Base-by-base conservation (phyloP, 2,113 vertebrate species). In the Phoxinus phoxinus region DNA sequence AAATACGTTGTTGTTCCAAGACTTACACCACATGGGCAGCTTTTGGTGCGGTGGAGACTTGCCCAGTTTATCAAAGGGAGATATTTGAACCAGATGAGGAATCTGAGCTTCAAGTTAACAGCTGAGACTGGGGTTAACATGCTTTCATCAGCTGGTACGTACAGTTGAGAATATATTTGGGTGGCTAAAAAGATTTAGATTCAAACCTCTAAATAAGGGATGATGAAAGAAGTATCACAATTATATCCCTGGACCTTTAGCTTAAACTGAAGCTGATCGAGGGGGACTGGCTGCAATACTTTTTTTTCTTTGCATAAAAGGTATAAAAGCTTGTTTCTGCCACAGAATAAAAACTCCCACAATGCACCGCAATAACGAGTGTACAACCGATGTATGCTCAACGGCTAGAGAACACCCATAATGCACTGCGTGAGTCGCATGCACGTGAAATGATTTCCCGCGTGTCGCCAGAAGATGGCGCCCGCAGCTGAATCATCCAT, bases 1-100 rank as follows among this genome's bases (percentile, higher is more conserved):
- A 91, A 92, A 89, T 90, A 91, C 90, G 88, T 84, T 92, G 90
- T 92, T 92, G 86, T 90, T 91, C 59, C 78, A 90, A 75, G 88
- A 81, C 89, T 89, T 32, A 27, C 30, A 73, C 82, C 87, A 73
- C 78, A 90, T 88, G 82, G 88, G 84, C 30, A 59, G 86, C 89
- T 84, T 90, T 89, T 91, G 88, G 87, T 85, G 90, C 89, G 56
- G 63, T 93, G 89, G 90, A 89, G 87, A 90, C 85, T 27, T 85
- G 90, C 91, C 91, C 75, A 56, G 76, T 79, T 79, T 61, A 79
- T 79, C 32, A 61, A 79, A 79, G 56, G 21, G 23, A 61, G 32
- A 79, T 61, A 41, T 86, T 46, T 75, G 80, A 92, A 92, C 88
- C 90, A 92, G 87, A 90, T 92, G 91, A 92, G 77, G 58, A 65